Evolutionary conservation across 2,113 vertebrate genomes (phyloP).

Genomic region (Indicator indicator): DNA sequence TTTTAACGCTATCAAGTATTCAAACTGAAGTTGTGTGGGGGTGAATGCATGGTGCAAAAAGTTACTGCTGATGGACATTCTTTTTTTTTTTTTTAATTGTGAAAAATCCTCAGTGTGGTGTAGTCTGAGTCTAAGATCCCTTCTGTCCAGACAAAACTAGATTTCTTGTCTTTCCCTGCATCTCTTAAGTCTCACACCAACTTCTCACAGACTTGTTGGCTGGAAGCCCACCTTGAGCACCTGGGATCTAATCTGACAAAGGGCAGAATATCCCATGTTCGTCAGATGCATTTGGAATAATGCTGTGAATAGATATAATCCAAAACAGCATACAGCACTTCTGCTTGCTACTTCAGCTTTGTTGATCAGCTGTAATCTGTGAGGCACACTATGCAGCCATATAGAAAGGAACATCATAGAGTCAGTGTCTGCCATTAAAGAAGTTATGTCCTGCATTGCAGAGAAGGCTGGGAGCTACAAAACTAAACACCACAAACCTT

Average conservation of each 20-base stretch:
- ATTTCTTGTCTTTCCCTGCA: background rate
- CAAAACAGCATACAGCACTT: background rate
- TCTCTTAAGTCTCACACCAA: background rate
- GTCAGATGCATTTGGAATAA: background rate
- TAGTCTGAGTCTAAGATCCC: background rate
- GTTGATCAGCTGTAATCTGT: background rate
- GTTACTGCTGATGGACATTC: background rate
- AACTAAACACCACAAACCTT: background rate
- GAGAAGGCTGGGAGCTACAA: background rate
- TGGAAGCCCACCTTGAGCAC: background rate
- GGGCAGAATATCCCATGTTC: background rate
- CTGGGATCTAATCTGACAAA: background rate
- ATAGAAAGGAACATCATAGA: background rate
- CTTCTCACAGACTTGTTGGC: background rate
- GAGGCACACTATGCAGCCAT: background rate
- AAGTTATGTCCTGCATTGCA: background rate
- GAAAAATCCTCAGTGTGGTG: background rate
- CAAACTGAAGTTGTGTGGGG: background rate
- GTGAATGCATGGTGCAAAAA: background rate
- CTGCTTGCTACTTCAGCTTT: background rate
- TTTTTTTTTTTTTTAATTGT: background rate
- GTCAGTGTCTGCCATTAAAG: background rate
- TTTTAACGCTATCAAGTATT: background rate
- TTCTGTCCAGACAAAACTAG: background rate
- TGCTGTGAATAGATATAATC: background rate